A percentile compares a stretch with the other conserved stretches of the same genome.
phyloP scores from a whole-genome alignment of 1,140 invertebrate genomes.

The Chrysomallon squamiferum region DNA sequence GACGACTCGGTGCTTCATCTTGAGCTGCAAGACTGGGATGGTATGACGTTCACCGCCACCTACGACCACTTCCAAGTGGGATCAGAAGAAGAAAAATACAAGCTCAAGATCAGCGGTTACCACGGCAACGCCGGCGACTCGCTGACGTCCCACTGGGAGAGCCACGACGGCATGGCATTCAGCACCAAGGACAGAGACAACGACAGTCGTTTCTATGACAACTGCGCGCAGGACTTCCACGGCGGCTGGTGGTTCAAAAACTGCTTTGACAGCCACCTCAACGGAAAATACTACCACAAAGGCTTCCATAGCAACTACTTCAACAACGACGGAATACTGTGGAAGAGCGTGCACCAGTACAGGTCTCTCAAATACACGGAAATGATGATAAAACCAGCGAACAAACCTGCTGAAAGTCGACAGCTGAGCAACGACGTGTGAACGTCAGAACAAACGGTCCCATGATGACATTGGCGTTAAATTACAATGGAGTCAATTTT shows the following conservation, averaged over 20 bases:
- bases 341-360: constrained; percentile 60
- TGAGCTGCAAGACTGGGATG: constrained; percentile 72
- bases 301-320: constrained; percentile 59
- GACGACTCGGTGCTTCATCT: constrained; percentile 68
- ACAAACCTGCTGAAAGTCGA: constrained; percentile 21
- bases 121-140: constrained; percentile 68
- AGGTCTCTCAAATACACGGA: constrained; percentile 56
- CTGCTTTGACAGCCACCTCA: constrained; percentile 93
- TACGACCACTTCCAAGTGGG: constrained; percentile 76
- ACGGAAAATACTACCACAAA: constrained; percentile 77
- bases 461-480: too few relatives aligned
- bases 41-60: constrained; percentile 66
- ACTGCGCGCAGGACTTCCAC: constrained; percentile 70
- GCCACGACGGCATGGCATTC: constrained; percentile 76
- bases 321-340: constrained; percentile 60
- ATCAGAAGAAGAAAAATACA: constrained; percentile 72
- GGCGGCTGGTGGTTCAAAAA: constrained; percentile 72
- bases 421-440: constrained; percentile 30
- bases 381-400: constrained; percentile 57
- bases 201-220: constrained; percentile 74
- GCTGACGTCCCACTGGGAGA: constrained; percentile 53
- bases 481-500: too few relatives aligned
- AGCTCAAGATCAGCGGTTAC: constrained; percentile 71
- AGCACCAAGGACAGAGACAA: constrained; percentile 77
- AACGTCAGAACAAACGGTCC: too few relatives aligned